Base-by-base conservation (phyloP, 2,113 vertebrate genomes). In the Rhabdomys dilectus region DNA sequence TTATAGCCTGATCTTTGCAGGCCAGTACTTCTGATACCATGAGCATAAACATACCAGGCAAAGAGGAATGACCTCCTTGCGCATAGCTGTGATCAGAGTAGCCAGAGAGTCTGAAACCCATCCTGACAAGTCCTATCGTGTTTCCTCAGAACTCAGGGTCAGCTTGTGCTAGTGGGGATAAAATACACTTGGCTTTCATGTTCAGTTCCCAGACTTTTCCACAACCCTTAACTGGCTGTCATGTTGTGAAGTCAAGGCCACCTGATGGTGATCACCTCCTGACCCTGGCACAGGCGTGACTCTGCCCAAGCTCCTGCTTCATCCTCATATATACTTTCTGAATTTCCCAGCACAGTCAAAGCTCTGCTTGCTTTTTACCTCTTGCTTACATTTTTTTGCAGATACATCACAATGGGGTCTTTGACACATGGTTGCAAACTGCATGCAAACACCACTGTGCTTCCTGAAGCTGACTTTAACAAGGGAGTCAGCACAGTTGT, bases 391-490 rank as follows among this genome's bases (percentile, higher is more conserved):
- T 77, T 17, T 68, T 85, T 82, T 56, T 39, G 1, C 29, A 5
- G 89, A 42, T 68, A 72, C 84, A 70, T 93, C 60, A 96, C 93
- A 96, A 92, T 96, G 72, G 88, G 42, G 72, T 80, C 96, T 98
- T 97, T 97, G 91, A 96, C 93, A 84, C 53, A 19, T 70, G 92
- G 81, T 95, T 94, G 76, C 77, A 90, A 84, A 94, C 93, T 96
- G 87, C 78, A 91, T 85, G 58, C 87, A 92, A 34, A 89, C 86
- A 92, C 39, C 68, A 64, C 31, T 92, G 29, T 91, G 73, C 82
- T 96, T 97, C 93, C 36, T 92, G 92, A 96, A 95, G 97, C 81
- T 66, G 87, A 91, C 95, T 96, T 89, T 90, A 92, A 86, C 94
- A 88, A 93, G 96, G 90, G 91, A 93, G 91, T 96, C 89, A 96